Conservation (phyloP, 1,140 invertebrate species). For the Lucilia cuprina region DNA sequence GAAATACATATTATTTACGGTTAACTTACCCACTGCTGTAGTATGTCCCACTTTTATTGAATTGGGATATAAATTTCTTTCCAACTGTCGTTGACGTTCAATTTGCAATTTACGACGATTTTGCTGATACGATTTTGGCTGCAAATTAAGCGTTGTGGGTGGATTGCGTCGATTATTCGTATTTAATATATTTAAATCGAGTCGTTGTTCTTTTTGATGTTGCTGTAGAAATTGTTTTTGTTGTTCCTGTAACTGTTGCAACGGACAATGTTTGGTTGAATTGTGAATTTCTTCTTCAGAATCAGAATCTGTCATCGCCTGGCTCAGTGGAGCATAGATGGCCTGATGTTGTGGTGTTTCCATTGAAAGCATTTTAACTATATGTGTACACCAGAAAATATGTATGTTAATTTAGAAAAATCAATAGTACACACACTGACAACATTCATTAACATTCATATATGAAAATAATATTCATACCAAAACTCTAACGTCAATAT, state of each 20-base stretch:
- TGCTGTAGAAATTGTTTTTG: conserved; percentile 49
- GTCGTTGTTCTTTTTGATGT: conserved; percentile 38
- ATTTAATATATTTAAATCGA: neutral
- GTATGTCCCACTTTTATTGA: neutral
- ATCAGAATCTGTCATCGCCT: conserved; percentile 76
- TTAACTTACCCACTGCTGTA: neutral
- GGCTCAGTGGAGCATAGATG: conserved; percentile 74
- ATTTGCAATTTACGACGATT: conserved; percentile 22
- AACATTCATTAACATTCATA: too few relatives aligned
- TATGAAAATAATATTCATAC: neutral
- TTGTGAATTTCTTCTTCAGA: conserved; percentile 73
- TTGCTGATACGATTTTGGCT: conserved; percentile 19
- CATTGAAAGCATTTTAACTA: conserved; percentile 61
- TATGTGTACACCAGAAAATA: conserved; percentile 7
- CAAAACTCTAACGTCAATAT: neutral
- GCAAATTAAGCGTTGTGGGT: conserved; percentile 12
- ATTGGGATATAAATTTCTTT: conserved; percentile 19
- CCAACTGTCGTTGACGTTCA: conserved; percentile 11
- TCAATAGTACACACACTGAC: neutral
- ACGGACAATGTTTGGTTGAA: conserved; percentile 48
- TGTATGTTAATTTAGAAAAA: neutral
- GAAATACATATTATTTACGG: too few relatives aligned
- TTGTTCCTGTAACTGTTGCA: conserved; percentile 45
- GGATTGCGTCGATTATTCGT: conserved; percentile 9
- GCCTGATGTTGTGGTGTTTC: conserved; percentile 63